phyloP scores from a whole-genome alignment of 2,888 invertebrate species.

The Hyposoter dolosus region DNA sequence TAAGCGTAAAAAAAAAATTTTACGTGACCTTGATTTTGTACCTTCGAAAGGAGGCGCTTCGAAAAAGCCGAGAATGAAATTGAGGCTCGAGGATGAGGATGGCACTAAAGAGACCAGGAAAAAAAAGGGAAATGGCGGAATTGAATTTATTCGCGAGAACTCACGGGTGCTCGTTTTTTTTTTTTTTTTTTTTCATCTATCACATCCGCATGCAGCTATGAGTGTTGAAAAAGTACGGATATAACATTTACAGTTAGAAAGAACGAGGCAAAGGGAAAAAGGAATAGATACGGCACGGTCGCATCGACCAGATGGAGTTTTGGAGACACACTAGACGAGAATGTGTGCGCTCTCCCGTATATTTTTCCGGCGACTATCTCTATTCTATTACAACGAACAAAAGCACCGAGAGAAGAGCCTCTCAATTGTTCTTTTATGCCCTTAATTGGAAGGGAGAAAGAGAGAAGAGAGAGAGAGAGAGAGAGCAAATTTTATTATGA shows the following conservation, averaged over 20 bases:
- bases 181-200: constrained; percentile 3
- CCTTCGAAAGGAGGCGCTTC: neutral
- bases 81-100: neutral
- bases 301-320: constrained; percentile 6
- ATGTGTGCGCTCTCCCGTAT: constrained; percentile 30
- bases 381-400: constrained; percentile 64
- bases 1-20: neutral
- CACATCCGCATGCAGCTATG: constrained; percentile 11
- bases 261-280: constrained; percentile 35
- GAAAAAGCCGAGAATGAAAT: constrained; percentile 1
- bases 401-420: constrained; percentile 45
- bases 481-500: too few species aligned
- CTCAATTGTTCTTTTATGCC: constrained; percentile 58
- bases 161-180: constrained; percentile 12
- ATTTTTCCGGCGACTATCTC: constrained; percentile 30
- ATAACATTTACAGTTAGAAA: constrained; percentile 11
- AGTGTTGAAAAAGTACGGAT: neutral
- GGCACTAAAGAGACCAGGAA: neutral
- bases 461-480: neutral
- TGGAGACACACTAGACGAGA: constrained; percentile 2
- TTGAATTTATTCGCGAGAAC: constrained; percentile 50
- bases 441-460: constrained; percentile 60
- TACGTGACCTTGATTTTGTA: neutral
- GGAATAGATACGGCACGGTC: constrained; percentile 24
- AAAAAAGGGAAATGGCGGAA: neutral